Evolutionary conservation across 2,888 invertebrate species (phyloP).

Genomic region (Limenitis camilla): DNA sequence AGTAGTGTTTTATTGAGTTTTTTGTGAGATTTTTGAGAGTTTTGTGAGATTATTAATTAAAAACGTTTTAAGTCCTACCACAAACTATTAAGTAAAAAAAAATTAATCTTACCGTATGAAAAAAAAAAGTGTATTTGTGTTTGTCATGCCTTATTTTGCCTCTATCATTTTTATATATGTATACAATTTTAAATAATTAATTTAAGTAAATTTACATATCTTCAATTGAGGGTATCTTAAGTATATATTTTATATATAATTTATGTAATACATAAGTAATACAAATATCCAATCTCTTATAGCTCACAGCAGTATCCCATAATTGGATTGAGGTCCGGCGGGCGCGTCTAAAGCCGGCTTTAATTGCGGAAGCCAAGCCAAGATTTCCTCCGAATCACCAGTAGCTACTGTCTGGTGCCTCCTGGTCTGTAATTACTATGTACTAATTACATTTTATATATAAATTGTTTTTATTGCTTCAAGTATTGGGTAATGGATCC

Average conservation of each 20-base stretch:
- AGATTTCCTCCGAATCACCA: constrained; percentile 59
- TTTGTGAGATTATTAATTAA: too few species aligned
- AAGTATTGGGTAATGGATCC: neutral
- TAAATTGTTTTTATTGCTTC: constrained; percentile 50
- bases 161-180: too few species aligned
- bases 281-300: constrained; percentile 5
- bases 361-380: constrained; percentile 64
- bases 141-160: too few species aligned
- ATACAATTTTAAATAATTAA: too few species aligned
- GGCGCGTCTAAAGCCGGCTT: constrained; percentile 51
- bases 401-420: constrained; percentile 26
- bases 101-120: too few species aligned
- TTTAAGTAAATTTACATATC: neutral
- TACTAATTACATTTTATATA: constrained; percentile 61
- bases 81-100: too few species aligned
- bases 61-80: too few species aligned
- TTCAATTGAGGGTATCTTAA: too few species aligned
- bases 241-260: too few species aligned
- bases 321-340: constrained; percentile 55
- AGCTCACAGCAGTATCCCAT: constrained; percentile 35
- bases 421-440: constrained; percentile 53
- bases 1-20: too few species aligned
- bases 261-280: neutral
- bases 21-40: too few species aligned
- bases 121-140: too few species aligned